Percentiles rank a stretch among this genome's conserved stretches.
These are phyloP conservation scores for Nyleta sp. DNA, from an alignment of 2,888 invertebrate species.

Conservation along the genomic window DNA sequence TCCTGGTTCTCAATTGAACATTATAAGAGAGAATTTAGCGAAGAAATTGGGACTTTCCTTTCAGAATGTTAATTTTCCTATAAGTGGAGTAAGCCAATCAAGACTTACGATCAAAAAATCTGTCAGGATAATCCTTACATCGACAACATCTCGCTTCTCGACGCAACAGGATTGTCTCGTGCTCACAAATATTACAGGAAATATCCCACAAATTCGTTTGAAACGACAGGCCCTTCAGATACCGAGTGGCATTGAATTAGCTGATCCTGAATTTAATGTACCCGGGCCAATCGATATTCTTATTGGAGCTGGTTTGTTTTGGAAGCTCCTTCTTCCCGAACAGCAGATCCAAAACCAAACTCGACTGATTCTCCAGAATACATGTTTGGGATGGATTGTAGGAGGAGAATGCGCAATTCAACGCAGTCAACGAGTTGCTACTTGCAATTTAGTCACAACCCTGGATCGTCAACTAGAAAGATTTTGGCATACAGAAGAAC, in stretches of 20 bases:
- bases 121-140: not conserved
- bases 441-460: conserved; percentile 1
- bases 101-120: not conserved
- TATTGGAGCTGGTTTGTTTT: conserved; percentile 11
- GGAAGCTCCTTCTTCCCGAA: conserved; percentile 7
- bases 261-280: conserved; percentile 11
- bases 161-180: conserved; percentile 10
- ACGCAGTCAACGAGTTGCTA: not conserved
- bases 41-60: not conserved
- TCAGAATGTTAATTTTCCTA: conserved; percentile 4
- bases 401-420: not conserved
- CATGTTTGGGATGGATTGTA: conserved; percentile 11
- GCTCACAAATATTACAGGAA: not conserved
- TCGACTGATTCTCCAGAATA: conserved; percentile 1
- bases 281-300: conserved; percentile 19
- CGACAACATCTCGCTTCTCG: conserved; percentile 15
- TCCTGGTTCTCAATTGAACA: conserved; percentile 26
- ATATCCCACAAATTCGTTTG: conserved; percentile 12
- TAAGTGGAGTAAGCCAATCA: conserved; percentile 16
- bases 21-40: conserved; percentile 16
- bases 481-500: conserved; percentile 14
- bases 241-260: not conserved
- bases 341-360: not conserved
- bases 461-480: conserved; percentile 5
- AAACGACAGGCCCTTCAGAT: not conserved